Evolutionary conservation across 2,888 invertebrate genomes (phyloP), one percentile per base, ranked within the genome.

Genomic region (Oxytorus armatus): DNA sequence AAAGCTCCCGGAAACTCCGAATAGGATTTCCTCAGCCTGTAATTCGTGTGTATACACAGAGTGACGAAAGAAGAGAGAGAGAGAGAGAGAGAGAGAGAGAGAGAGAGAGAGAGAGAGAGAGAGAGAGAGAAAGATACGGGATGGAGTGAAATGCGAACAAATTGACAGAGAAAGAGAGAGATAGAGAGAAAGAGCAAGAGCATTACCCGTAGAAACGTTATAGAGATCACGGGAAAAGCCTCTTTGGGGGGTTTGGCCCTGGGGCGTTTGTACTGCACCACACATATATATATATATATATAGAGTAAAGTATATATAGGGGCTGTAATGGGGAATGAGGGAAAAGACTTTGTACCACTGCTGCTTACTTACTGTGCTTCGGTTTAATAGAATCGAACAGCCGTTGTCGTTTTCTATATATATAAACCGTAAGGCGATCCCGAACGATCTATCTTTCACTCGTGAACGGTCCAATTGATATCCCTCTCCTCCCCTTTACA

Each of bases 311-410:
- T n/a, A n/a, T n/a, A n/a, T n/a, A n/a, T 8, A 14, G 51, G 21
- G 42, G 5, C n/a, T 42, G 8, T 18, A 44, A 49, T 55, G 76
- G 81, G 79, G 72, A 36, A 59, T 49, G 63, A 63, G 79, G 73
- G 57, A 47, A 29, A 42, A 66, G 49, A 44, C 33, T 55, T 65
- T 69, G 61, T 76, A 42, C 73, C 18, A 39, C 68, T 51, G n/a
- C 25, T 44, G 18, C 47, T 59, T 51, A 59, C 63, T 49, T 66
- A 73, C 61, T 29, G 74, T 77, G 63, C 76, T 87, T n/a, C 85
- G 89, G 83, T 89, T 90, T 90, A 91, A 91, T 91, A 90, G 91
- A 91, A 91, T 90, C 89, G 89, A 90, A 90, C 88, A 86, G 86
- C 84, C 86, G 76, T 51, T 53, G 65, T 63, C 84, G 77, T 77